Evolutionary conservation across 1,140 invertebrate genomes (phyloP).

Genomic region (Laodelphax striatellus): DNA sequence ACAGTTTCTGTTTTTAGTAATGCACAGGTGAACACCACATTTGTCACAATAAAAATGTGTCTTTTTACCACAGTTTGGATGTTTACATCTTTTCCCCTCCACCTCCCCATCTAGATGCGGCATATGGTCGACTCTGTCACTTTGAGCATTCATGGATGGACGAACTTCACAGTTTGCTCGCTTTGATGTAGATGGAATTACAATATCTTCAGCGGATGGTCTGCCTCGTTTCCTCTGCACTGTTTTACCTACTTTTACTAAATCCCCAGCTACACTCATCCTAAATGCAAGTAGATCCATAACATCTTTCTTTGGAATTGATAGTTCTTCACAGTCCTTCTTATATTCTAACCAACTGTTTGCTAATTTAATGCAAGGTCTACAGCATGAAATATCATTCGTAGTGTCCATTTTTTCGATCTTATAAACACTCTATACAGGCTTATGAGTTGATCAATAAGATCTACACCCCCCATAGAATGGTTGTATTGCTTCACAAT

Average conservation of each 20-base stretch:
- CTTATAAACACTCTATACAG: slow-evolving; percentile 23
- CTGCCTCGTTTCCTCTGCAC: neutral
- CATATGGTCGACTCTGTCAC: slow-evolving; percentile 12
- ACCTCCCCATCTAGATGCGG: slow-evolving; percentile 10
- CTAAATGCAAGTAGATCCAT: neutral
- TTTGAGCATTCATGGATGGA: slow-evolving; percentile 1
- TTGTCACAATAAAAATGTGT: slow-evolving; percentile 11
- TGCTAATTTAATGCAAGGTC: slow-evolving; percentile 22
- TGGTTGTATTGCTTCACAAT: slow-evolving; percentile 30
- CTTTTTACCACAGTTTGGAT: slow-evolving; percentile 5
- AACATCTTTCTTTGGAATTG: neutral
- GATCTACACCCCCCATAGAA: slow-evolving; percentile 32
- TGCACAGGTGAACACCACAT: slow-evolving; percentile 12
- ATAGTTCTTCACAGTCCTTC: slow-evolving; percentile 10
- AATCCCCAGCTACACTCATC: neutral
- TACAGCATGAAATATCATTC: slow-evolving; percentile 26
- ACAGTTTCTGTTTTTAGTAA: slow-evolving; percentile 1
- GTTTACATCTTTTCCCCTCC: slow-evolving; percentile 14
- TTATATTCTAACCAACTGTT: slow-evolving; percentile 27
- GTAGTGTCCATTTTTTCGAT: slow-evolving; percentile 29
- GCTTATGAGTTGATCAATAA: slow-evolving; percentile 22
- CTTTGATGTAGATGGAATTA: neutral
- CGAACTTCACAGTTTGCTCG: neutral
- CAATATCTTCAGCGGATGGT: neutral
- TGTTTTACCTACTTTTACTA: neutral